Evolutionary conservation across 2,888 invertebrate genomes (phyloP).

Genomic region (Drosophila bunnanda): DNA sequence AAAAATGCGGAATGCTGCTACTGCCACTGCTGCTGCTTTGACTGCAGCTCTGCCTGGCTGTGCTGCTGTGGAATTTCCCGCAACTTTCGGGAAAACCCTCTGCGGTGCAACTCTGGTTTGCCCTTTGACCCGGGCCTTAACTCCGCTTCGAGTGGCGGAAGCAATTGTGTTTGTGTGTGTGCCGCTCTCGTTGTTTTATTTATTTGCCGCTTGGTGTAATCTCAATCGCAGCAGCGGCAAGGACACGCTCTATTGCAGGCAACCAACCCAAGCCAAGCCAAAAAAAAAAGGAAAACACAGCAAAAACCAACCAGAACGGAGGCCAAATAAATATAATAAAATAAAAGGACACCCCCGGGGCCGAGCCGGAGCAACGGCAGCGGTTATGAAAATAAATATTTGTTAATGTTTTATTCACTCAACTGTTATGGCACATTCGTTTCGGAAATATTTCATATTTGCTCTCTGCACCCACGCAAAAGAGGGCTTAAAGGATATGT

Average conservation of each 20-base stretch:
- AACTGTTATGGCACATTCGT: constrained; percentile 47
- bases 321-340: constrained; percentile 45
- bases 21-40: constrained; percentile 13
- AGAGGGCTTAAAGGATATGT: constrained; percentile 31
- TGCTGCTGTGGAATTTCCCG: constrained; percentile 18
- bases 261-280: background rate
- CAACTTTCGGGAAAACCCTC: constrained; percentile 26
- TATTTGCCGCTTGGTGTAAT: constrained; percentile 72
- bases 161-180: constrained; percentile 49
- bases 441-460: constrained; percentile 50
- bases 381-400: constrained; percentile 53
- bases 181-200: constrained; percentile 54
- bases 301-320: constrained; percentile 11
- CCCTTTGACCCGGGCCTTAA: constrained; percentile 38
- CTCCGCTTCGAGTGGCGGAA: constrained; percentile 53
- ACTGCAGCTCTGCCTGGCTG: constrained; percentile 12
- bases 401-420: constrained; percentile 58
- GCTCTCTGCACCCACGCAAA: constrained; percentile 14
- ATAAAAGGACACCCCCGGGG: constrained; percentile 42
- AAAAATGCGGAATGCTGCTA: constrained; percentile 15
- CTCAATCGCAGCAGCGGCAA: constrained; percentile 46
- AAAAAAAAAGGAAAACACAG: background rate
- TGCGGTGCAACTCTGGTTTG: constrained; percentile 43
- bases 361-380: constrained; percentile 28
- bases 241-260: constrained; percentile 39